phyloP scores from a whole-genome alignment of 2,888 invertebrate genomes.

The Perdita meconis region DNA sequence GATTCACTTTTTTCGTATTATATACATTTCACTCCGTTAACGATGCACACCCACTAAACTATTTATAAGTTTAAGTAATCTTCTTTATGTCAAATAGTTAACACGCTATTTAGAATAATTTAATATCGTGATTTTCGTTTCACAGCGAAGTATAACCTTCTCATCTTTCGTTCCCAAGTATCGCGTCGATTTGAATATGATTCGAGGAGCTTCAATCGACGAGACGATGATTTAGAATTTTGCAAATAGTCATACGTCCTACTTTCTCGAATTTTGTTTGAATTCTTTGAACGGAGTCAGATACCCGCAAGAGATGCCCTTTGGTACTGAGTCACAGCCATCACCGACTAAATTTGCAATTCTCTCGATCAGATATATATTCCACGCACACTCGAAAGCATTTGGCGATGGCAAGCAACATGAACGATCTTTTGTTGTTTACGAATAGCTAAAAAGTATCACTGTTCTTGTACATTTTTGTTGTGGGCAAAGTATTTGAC shows the following conservation, averaged over 20 bases:
- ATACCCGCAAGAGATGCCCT: conserved; percentile 38
- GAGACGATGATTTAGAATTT: conserved; percentile 17
- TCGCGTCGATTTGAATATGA: conserved; percentile 10
- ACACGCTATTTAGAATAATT: conserved; percentile 35
- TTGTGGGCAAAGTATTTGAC: conserved; percentile 65
- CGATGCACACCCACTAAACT: conserved; percentile 3
- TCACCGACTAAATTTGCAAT: conserved; percentile 40
- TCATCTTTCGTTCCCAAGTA: conserved; percentile 6
- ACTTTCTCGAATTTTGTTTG: conserved; percentile 28
- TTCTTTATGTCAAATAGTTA: conserved; percentile 7
- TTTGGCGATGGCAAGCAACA: conserved; percentile 19
- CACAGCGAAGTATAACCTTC: conserved; percentile 58
- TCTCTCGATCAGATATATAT: conserved; percentile 14
- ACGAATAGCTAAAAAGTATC: conserved; percentile 25
- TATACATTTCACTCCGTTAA: conserved; percentile 19
- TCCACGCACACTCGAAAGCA: conserved; percentile 18
- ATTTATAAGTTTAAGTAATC: conserved; percentile 7
- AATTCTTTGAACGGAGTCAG: conserved; percentile 30
- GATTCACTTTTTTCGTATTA: conserved; percentile 33
- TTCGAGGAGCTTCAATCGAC: conserved; percentile 5
- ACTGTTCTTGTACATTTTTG: conserved; percentile 52
- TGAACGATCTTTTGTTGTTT: conserved; percentile 16
- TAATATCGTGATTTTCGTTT: conserved; percentile 36
- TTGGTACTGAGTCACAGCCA: conserved; percentile 49
- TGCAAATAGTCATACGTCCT: not conserved